Conservation (phyloP, 2,888 invertebrate genomes). For the Thysanoteuthis rhombus region DNA sequence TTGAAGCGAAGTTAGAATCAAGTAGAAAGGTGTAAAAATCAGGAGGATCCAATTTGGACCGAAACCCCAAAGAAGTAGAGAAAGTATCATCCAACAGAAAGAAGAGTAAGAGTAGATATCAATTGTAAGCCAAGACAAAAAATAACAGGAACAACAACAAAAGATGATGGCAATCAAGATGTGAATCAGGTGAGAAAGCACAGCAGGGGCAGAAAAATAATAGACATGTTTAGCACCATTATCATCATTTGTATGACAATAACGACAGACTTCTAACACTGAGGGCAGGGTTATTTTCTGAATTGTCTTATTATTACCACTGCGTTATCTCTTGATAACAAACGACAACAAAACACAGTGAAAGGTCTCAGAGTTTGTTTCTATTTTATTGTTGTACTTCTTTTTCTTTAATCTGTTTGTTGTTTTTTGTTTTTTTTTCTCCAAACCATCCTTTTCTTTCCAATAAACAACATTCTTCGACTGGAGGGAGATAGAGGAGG, state of each 20-base stretch:
- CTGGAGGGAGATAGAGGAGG: neutral
- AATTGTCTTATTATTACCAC: neutral
- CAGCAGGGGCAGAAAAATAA: neutral
- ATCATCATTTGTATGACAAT: neutral
- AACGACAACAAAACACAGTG: neutral
- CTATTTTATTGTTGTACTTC: neutral
- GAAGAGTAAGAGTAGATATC: neutral
- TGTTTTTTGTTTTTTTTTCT: neutral
- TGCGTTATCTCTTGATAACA: neutral
- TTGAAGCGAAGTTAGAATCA: too few species aligned
- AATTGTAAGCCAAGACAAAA: neutral
- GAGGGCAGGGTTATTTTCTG: neutral
- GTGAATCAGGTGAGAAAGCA: neutral
- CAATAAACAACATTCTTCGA: neutral
- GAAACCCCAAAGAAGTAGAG: too few species aligned
- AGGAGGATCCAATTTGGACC: too few species aligned
- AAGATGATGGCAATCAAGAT: neutral
- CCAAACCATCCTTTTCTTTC: neutral
- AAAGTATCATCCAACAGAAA: too few species aligned
- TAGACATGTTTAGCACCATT: neutral
- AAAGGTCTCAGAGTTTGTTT: neutral
- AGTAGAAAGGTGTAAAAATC: too few species aligned
- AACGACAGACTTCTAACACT: neutral
- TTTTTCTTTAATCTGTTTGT: neutral
- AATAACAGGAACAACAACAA: neutral